Evolutionary conservation across 2,113 vertebrate genomes (phyloP).

Genomic region (Delphinus delphis): DNA sequence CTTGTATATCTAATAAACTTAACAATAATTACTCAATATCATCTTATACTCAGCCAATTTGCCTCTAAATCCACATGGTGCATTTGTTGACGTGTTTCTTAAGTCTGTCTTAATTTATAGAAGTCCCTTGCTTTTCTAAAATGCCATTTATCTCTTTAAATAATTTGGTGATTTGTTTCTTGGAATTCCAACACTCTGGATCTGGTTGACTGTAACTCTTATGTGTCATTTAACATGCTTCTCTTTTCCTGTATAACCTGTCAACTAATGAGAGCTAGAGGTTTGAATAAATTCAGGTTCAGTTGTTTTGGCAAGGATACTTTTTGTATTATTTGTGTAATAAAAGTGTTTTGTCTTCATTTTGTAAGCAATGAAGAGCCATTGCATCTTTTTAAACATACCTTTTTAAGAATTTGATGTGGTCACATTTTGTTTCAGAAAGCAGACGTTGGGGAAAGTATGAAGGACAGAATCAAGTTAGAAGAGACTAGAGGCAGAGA

Average conservation of each 20-base stretch:
- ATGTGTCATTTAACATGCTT: background rate
- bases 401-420: background rate
- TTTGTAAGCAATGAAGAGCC: background rate
- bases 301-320: background rate
- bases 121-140: background rate
- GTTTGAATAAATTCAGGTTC: background rate
- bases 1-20: background rate
- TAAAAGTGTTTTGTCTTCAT: slow-evolving; percentile 18
- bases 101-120: background rate
- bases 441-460: background rate
- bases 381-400: background rate
- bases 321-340: background rate
- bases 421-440: background rate
- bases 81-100: background rate
- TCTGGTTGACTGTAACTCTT: background rate
- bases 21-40: background rate
- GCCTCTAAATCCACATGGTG: background rate
- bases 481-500: background rate
- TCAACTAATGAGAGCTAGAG: background rate
- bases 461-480: background rate
- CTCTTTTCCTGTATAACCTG: background rate
- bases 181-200: background rate
- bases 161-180: background rate
- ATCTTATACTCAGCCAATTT: background rate
- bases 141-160: background rate